Evolutionary conservation across 92 coral and sea anemone species (phyloP).

Genomic region (Epizoanthus illoricatus): DNA sequence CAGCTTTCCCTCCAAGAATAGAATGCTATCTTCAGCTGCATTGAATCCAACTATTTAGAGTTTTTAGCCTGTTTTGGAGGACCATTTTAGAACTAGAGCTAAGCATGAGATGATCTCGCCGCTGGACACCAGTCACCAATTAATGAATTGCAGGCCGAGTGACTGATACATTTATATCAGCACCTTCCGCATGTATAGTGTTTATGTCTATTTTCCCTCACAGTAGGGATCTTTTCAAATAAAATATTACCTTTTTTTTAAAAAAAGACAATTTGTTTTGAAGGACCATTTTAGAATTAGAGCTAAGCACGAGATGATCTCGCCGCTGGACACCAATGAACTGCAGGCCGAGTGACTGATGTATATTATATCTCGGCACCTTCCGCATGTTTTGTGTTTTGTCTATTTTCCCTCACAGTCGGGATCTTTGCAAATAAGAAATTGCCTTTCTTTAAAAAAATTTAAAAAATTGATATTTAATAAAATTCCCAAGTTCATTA

Average conservation of each 20-base stretch:
- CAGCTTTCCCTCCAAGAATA: no score
- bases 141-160: neutral
- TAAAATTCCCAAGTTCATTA: no score
- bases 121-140: neutral
- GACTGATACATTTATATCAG: neutral
- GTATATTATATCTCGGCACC: no score
- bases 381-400: no score
- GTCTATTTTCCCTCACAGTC: no score
- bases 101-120: neutral
- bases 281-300: no score
- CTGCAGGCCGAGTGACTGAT: slow-evolving; percentile 1
- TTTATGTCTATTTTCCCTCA: neutral
- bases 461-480: no score
- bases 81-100: neutral
- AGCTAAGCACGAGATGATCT: neutral
- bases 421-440: no score
- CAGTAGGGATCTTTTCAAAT: neutral
- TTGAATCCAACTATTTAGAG: no score
- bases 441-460: no score
- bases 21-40: no score
- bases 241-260: neutral
- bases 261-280: neutral
- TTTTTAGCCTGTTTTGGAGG: no score
- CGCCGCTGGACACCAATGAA: neutral
- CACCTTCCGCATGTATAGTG: neutral